Percentiles rank a stretch among this genome's conserved stretches.
These are phyloP conservation scores for Stomatorhinus ivindoensis DNA, from an alignment of 2,113 vertebrate species.

Conservation along the genomic window DNA sequence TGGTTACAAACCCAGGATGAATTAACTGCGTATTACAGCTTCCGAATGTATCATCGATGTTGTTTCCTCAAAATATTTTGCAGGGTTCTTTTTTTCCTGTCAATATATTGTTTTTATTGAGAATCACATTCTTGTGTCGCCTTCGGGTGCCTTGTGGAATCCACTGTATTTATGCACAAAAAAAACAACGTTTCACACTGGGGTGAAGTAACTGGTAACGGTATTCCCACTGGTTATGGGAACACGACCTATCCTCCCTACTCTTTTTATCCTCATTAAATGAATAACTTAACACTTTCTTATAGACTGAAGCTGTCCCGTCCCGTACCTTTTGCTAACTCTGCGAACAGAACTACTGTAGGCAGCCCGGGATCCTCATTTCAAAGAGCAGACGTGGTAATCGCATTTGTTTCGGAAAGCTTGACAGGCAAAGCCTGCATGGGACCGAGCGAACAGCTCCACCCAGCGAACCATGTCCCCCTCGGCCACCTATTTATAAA, in stretches of 20 bases:
- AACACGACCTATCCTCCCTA: not conserved
- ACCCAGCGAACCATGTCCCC: slow-evolving; percentile 38
- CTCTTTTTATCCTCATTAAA: slow-evolving; percentile 12
- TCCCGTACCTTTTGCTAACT: slow-evolving; percentile 26
- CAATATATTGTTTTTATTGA: slow-evolving; percentile 22
- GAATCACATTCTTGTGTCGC: slow-evolving; percentile 19
- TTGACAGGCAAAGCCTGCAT: not conserved
- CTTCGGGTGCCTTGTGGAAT: not conserved
- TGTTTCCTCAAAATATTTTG: slow-evolving; percentile 9
- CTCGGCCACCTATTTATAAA: slow-evolving; percentile 14
- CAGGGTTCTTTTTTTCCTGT: slow-evolving; percentile 1
- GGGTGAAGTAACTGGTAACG: slow-evolving; percentile 11
- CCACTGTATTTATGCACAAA: slow-evolving; percentile 6
- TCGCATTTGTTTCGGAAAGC: slow-evolving; percentile 46
- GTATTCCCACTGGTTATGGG: slow-evolving; percentile 9
- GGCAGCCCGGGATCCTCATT: slow-evolving; percentile 28
- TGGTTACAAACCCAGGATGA: slow-evolving; percentile 44
- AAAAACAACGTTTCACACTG: slow-evolving; percentile 8
- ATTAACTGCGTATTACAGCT: slow-evolving; percentile 27
- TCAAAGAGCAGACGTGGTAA: slow-evolving; percentile 60
- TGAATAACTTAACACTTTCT: slow-evolving; percentile 11
- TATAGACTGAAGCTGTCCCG: slow-evolving; percentile 29
- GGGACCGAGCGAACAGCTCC: slow-evolving; percentile 48
- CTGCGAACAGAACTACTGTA: slow-evolving; percentile 30
- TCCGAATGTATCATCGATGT: slow-evolving; percentile 41